A percentile compares a stretch with the other conserved stretches of the same genome.
These are phyloP conservation scores for Diadegma fenestrale DNA, from an alignment of 2,888 invertebrate species.

Conservation along the genomic window DNA sequence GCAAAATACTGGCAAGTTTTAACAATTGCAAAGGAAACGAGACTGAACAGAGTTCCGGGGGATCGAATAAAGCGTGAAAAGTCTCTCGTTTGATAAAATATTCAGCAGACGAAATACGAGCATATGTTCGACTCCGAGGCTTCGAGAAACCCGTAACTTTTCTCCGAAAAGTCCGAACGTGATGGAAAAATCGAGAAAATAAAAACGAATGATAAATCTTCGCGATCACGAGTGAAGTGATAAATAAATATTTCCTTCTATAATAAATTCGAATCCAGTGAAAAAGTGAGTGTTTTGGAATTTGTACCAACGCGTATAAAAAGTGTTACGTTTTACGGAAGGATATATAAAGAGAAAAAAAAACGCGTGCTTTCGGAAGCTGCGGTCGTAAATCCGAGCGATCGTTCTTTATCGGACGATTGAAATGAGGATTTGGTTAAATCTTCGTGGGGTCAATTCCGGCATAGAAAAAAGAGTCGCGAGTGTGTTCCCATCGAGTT, in stretches of 20 bases:
- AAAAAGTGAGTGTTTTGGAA: conserved; percentile 33
- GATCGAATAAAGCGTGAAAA: background rate
- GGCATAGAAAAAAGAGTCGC: conserved; percentile 33
- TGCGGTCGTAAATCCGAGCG: background rate
- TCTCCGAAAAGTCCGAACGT: background rate
- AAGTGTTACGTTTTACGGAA: conserved; percentile 22
- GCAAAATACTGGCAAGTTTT: background rate
- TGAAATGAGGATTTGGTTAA: conserved; percentile 13
- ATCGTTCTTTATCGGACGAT: conserved; percentile 17
- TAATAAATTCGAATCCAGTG: background rate
- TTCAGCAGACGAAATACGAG: background rate
- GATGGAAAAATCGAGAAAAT: background rate
- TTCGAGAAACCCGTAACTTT: background rate
- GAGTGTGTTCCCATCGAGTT: conserved; percentile 45
- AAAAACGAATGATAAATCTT: background rate
- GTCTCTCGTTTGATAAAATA: background rate
- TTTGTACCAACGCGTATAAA: conserved; percentile 3
- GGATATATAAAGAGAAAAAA: conserved; percentile 4
- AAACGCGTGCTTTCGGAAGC: conserved; percentile 11
- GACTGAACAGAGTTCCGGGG: background rate
- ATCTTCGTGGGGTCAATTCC: conserved; percentile 37
- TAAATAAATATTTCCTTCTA: background rate
- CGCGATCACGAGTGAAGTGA: background rate
- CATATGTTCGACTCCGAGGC: background rate
- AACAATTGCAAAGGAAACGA: background rate